Conservation (phyloP, 1,140 invertebrate species). For the Lycorma delicatula region DNA sequence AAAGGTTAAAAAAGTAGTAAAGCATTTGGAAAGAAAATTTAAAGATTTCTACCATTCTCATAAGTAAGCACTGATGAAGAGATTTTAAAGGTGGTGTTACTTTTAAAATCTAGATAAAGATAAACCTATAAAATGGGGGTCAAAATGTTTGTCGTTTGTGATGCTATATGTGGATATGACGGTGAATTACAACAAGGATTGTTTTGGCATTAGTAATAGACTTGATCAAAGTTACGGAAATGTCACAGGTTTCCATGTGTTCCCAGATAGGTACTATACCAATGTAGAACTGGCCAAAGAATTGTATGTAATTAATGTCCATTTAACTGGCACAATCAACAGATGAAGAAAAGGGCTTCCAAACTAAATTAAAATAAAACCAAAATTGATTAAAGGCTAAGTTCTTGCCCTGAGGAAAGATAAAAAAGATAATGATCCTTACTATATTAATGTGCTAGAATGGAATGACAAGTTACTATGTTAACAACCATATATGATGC, state of each 20-base stretch:
- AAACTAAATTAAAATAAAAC: conserved; percentile 6
- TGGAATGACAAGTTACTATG: conserved; percentile 9
- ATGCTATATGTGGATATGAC: conserved; percentile 5
- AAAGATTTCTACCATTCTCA: neutral
- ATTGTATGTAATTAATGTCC: neutral
- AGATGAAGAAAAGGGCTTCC: conserved; percentile 8
- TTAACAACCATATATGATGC: conserved; percentile 11
- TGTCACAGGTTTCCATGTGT: conserved; percentile 9
- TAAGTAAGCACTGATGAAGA: conserved; percentile 8
- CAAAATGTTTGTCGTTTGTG: conserved; percentile 7
- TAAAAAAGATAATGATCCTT: conserved; percentile 9
- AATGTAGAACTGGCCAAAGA: conserved; percentile 10
- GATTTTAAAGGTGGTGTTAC: conserved; percentile 5
- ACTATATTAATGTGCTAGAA: conserved; percentile 3
- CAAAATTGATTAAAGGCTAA: conserved; percentile 6
- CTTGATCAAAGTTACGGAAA: conserved; percentile 1
- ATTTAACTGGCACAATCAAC: conserved; percentile 10
- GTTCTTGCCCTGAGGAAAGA: conserved; percentile 1
- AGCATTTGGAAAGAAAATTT: conserved; percentile 7
- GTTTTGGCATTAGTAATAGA: conserved; percentile 5
- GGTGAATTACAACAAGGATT: conserved; percentile 7
- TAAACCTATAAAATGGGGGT: conserved; percentile 10
- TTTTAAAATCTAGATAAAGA: conserved; percentile 8
- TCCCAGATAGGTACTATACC: conserved; percentile 12
- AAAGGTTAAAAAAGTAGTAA: conserved; percentile 8